These are phyloP conservation scores for Plotosus lineatus DNA, from an alignment of 2,113 vertebrate genomes.

Conservation along the genomic window DNA sequence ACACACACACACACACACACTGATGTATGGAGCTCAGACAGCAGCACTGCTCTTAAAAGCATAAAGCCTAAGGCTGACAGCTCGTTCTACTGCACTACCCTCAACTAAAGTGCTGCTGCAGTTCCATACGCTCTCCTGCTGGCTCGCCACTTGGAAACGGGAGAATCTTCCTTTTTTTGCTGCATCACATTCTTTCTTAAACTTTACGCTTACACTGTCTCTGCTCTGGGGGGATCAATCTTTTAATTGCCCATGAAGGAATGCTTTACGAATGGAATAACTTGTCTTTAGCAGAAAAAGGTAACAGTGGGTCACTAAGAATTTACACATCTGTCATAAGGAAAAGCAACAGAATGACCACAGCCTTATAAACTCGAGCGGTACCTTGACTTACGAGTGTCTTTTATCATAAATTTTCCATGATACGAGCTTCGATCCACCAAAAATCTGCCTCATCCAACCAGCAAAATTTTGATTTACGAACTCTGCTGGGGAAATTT, in stretches of 20 bases:
- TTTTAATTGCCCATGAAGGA: constrained; percentile 1
- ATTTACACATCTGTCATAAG: background rate
- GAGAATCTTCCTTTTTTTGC: background rate
- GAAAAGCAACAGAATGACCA: background rate
- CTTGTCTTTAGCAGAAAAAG: constrained; percentile 13
- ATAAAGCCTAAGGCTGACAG: constrained; percentile 66
- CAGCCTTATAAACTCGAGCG: background rate
- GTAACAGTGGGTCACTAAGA: constrained; percentile 15
- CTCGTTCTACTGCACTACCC: constrained; percentile 69
- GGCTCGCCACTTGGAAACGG: constrained; percentile 29
- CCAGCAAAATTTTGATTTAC: too few relatives aligned
- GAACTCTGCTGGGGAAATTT: too few relatives aligned
- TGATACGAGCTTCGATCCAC: too few relatives aligned
- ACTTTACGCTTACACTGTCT: constrained; percentile 50
- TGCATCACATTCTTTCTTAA: constrained; percentile 37
- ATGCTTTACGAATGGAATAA: background rate
- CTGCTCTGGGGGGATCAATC: background rate
- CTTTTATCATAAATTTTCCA: too few relatives aligned
- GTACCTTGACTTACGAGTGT: too few relatives aligned
- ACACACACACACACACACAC: constrained; percentile 43
- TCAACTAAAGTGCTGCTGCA: constrained; percentile 63
- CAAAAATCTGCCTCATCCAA: too few relatives aligned
- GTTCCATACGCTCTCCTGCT: constrained; percentile 61
- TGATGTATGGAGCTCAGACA: constrained; percentile 67
- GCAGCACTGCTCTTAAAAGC: constrained; percentile 74